Evolutionary conservation across 2,113 vertebrate species (phyloP).

Genomic region (Serilophus lunatus): DNA sequence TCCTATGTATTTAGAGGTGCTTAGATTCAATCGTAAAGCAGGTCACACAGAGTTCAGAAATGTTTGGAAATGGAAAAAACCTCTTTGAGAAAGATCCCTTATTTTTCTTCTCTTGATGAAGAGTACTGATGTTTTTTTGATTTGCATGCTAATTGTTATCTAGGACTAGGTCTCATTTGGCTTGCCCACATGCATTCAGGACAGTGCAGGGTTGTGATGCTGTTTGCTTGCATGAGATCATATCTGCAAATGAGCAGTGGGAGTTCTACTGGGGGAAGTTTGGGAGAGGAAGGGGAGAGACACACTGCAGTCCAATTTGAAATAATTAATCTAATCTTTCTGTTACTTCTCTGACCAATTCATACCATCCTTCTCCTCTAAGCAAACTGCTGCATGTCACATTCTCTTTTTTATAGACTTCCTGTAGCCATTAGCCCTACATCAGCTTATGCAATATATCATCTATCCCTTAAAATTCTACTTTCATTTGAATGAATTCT

Average conservation of each 20-base stretch:
- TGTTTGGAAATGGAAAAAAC: conserved; percentile 66
- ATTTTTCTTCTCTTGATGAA: not conserved
- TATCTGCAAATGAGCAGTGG: not conserved
- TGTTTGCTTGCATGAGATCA: not conserved
- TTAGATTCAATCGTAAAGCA: conserved; percentile 64
- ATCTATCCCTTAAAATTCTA: not conserved
- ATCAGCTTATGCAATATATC: conserved; percentile 34
- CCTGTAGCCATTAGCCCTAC: conserved; percentile 3
- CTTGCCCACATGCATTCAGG: not conserved
- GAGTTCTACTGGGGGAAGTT: not conserved
- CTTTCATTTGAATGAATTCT: conserved; percentile 34
- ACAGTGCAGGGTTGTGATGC: not conserved
- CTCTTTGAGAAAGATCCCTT: conserved; percentile 32
- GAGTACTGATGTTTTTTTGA: conserved; percentile 18
- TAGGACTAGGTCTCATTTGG: not conserved
- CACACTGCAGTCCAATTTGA: not conserved
- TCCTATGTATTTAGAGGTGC: conserved; percentile 49
- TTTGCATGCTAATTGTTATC: not conserved
- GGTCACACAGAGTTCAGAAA: conserved; percentile 79
- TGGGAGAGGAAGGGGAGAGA: not conserved
- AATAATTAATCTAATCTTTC: conserved; percentile 17
- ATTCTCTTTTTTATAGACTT: conserved; percentile 41
- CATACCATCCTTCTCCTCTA: not conserved
- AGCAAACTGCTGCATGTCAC: conserved; percentile 1
- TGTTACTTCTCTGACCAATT: not conserved